Conservation (phyloP, 2,888 invertebrate species). For the Melieria crassipennis region DNA sequence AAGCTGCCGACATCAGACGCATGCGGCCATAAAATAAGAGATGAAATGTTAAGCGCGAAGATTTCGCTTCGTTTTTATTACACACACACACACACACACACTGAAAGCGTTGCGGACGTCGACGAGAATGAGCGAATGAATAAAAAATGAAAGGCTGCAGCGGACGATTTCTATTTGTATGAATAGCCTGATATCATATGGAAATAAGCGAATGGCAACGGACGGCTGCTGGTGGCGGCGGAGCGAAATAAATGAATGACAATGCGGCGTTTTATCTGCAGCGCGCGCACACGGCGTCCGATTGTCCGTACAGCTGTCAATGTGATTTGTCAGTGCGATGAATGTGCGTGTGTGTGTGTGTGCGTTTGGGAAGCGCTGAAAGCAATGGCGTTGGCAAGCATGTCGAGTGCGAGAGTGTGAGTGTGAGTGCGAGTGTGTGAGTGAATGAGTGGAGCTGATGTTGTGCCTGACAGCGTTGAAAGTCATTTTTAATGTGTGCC, state of each 20-base stretch:
- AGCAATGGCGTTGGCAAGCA: neutral
- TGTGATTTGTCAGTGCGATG: constrained; percentile 27
- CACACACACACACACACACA: no score
- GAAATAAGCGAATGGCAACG: constrained; percentile 20
- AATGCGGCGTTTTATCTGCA: neutral
- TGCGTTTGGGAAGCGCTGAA: constrained; percentile 10
- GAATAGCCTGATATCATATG: neutral
- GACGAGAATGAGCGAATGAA: no score
- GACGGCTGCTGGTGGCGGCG: constrained; percentile 8
- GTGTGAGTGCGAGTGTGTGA: neutral
- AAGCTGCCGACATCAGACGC: no score
- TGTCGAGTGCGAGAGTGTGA: neutral
- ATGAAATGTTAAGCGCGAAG: no score
- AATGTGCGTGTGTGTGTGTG: constrained; percentile 13
- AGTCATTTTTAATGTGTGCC: constrained; percentile 21
- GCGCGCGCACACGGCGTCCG: neutral
- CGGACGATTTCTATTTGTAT: neutral
- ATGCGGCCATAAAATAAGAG: no score
- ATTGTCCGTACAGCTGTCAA: constrained; percentile 7
- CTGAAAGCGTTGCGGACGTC: no score
- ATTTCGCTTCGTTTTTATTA: no score
- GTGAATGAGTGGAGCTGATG: constrained; percentile 6
- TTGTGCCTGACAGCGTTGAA: constrained; percentile 24
- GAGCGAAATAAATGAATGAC: constrained; percentile 22
- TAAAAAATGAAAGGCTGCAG: neutral